Percentiles rank a stretch among this genome's conserved stretches.
Conservation (phyloP, 1,140 invertebrate species). For the Platorchestia sp. region DNA sequence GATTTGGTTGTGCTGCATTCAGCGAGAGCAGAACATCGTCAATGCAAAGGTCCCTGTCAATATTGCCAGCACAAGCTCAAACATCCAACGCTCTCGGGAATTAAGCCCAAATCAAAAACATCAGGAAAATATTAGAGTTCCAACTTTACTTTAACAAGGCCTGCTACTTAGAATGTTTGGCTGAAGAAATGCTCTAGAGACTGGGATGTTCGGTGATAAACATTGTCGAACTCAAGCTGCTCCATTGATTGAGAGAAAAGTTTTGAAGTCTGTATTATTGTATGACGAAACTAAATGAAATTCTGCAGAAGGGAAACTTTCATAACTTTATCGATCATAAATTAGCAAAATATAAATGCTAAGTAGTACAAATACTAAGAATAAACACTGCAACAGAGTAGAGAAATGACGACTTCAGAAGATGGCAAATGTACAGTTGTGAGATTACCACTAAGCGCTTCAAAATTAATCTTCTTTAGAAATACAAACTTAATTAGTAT, state of each 20-base stretch:
- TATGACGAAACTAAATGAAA: neutral
- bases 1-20: neutral
- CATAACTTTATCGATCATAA: neutral
- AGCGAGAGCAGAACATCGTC: neutral
- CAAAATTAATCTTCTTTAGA: no score
- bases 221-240: neutral
- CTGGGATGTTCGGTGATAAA: neutral
- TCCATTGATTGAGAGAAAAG: neutral
- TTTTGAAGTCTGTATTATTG: neutral
- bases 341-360: no score
- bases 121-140: neutral
- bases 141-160: neutral
- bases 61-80: no score
- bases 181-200: neutral
- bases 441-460: no score
- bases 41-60: no score
- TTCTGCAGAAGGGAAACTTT: neutral
- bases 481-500: no score
- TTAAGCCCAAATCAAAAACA: no score
- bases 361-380: no score
- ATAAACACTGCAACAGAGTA: no score
- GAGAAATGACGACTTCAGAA: no score
- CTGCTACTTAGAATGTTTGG: neutral
- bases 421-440: no score
- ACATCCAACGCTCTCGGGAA: no score